These are phyloP conservation scores for Cherax quadricarinatus DNA, from an alignment of 1,140 invertebrate species.

Conservation along the genomic window DNA sequence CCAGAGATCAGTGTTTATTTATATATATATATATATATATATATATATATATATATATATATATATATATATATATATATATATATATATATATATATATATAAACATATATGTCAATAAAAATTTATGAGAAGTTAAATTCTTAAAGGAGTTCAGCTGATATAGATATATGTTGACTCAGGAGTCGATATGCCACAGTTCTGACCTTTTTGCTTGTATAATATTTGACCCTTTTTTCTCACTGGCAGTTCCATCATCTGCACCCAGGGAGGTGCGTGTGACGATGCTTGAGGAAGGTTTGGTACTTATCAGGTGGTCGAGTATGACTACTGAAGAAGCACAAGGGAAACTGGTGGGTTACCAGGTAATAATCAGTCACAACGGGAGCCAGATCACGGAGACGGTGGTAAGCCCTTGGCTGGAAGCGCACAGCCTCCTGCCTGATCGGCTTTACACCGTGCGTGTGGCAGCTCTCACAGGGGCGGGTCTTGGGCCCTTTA, in stretches of 20 bases:
- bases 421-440: constrained; percentile 26
- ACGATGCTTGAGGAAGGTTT: constrained; percentile 47
- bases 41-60: too few relatives aligned
- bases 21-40: too few relatives aligned
- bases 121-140: too few relatives aligned
- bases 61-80: too few relatives aligned
- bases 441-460: constrained; percentile 19
- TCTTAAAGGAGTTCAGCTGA: too few relatives aligned
- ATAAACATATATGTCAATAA: too few relatives aligned
- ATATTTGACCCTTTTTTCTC: background rate
- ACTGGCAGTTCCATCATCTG: constrained; percentile 54
- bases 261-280: constrained; percentile 59
- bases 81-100: too few relatives aligned
- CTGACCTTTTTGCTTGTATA: too few relatives aligned
- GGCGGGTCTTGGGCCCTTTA: constrained; percentile 41
- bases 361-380: constrained; percentile 44
- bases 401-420: constrained; percentile 25
- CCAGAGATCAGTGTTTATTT: too few relatives aligned
- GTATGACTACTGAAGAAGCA: constrained; percentile 39
- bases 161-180: too few relatives aligned
- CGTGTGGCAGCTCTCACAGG: constrained; percentile 45
- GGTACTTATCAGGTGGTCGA: constrained; percentile 62
- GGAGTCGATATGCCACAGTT: too few relatives aligned
- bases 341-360: constrained; percentile 67
- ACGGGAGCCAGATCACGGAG: constrained; percentile 26